Base-by-base conservation (phyloP, 2,888 invertebrate genomes). In the Neocrepidodera transversa region DNA sequence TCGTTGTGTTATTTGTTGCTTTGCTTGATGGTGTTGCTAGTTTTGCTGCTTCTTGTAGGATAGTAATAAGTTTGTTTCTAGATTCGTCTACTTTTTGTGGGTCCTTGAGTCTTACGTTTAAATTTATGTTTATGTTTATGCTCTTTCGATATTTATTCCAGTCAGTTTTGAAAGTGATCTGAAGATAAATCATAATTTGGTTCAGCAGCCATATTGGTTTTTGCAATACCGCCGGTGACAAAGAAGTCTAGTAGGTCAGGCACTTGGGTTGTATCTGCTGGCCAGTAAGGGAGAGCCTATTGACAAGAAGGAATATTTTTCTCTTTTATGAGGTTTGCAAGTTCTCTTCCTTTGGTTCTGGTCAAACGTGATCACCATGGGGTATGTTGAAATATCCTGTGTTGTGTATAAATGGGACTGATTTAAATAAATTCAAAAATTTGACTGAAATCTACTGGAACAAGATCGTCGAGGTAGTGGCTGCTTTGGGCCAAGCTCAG, bases 361-460 rank as follows among this genome's bases (percentile, higher is more conserved):
- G 40, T 60, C 8, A 62, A 23, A 49, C 69, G 57, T 10, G 64
- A 66, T 7, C 68, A 66, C 67, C 67, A 69, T 14, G 48, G 16
- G 1, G 59, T 54, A 50, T 17, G n/a, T n/a, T n/a, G n/a, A n/a
- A n/a, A n/a, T n/a, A n/a, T n/a, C n/a, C n/a, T n/a, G n/a, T n/a
- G n/a, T n/a, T n/a, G n/a, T n/a, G n/a, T n/a, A n/a, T n/a, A n/a
- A n/a, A n/a, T n/a, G n/a, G n/a, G n/a, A n/a, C n/a, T n/a, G n/a
- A n/a, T n/a, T n/a, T n/a, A n/a, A n/a, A n/a, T n/a, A n/a, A n/a
- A n/a, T n/a, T n/a, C n/a, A n/a, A n/a, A n/a, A n/a, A n/a, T n/a
- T n/a, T n/a, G n/a, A n/a, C n/a, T n/a, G n/a, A n/a, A n/a, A n/a
- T n/a, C n/a, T n/a, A n/a, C n/a, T n/a, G n/a, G n/a, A n/a, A n/a